Conservation (phyloP, 1,140 invertebrate species). For the Carposina sasakii region DNA sequence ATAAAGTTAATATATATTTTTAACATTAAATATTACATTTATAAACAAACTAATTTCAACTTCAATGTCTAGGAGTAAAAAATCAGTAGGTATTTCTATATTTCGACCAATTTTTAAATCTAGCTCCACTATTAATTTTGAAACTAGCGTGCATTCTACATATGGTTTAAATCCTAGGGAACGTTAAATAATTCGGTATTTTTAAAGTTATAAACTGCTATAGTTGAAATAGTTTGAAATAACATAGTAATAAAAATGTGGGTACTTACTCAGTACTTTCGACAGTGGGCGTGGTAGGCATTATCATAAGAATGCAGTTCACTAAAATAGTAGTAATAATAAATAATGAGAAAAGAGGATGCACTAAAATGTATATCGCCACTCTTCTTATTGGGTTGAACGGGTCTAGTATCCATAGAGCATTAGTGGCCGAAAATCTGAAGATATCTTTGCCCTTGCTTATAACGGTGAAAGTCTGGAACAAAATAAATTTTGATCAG, state of each 20-base stretch:
- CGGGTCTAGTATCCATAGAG: conserved; percentile 94
- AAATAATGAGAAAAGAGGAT: conserved; percentile 97
- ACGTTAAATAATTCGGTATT: conserved; percentile 7
- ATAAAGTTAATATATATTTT: background rate
- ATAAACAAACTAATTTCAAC: background rate
- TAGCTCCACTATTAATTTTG: conserved; percentile 64
- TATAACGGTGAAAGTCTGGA: conserved; percentile 97
- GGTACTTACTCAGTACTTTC: conserved; percentile 97
- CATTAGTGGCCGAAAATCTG: conserved; percentile 97
- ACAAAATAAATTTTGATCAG: conserved; percentile 66
- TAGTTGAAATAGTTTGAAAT: conserved; percentile 8
- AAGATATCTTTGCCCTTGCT: conserved; percentile 99
- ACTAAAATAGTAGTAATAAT: conserved; percentile 98
- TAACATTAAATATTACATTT: conserved; percentile 4
- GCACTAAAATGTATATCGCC: conserved; percentile 97
- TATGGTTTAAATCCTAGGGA: conserved; percentile 36
- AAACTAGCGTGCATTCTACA: conserved; percentile 68
- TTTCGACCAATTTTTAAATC: conserved; percentile 39
- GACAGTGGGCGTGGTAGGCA: conserved; percentile 92
- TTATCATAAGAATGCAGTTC: conserved; percentile 99
- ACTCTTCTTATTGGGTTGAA: conserved; percentile 98
- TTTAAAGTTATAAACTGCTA: background rate
- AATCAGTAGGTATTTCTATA: conserved; percentile 18
- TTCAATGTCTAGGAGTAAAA: background rate
- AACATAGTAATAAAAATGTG: conserved; percentile 17